Evolutionary conservation across 2,888 invertebrate species (phyloP).

Genomic region (Rugalucina vietnamica): DNA sequence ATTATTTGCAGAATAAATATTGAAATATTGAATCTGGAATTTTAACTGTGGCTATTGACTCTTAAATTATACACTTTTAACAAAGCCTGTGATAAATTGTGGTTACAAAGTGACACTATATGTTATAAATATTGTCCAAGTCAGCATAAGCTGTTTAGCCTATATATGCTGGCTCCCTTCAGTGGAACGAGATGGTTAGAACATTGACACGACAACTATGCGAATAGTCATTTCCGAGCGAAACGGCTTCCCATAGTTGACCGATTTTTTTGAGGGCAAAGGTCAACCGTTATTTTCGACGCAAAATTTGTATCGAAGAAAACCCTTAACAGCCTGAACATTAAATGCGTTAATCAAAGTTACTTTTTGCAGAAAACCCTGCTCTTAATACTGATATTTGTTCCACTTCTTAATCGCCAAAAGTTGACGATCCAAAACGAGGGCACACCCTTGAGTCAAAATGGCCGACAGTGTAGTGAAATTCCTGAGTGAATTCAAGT

Average conservation of each 20-base stretch:
- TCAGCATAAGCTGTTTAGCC: no score
- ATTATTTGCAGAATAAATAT: no score
- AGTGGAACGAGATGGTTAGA: no score
- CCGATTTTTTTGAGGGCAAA: neutral
- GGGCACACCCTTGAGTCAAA: conserved; percentile 77
- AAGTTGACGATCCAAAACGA: conserved; percentile 63
- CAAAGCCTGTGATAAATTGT: no score
- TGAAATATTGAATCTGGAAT: no score
- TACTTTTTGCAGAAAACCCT: neutral
- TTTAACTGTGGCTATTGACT: no score
- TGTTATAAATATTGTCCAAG: no score
- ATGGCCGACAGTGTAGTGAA: conserved; percentile 73
- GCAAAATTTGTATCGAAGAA: neutral
- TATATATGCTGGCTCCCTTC: no score
- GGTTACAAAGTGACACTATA: no score
- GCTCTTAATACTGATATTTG: neutral
- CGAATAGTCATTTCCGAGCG: no score
- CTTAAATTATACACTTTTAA: no score
- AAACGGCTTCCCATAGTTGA: neutral
- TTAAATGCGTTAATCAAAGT: neutral
- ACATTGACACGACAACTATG: no score
- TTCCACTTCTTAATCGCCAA: conserved; percentile 39
- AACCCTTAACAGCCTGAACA: neutral
- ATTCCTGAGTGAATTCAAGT: conserved; percentile 41
- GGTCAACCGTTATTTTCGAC: neutral